phyloP scores from a whole-genome alignment of 2,888 invertebrate genomes.

The Bombylius discolor region DNA sequence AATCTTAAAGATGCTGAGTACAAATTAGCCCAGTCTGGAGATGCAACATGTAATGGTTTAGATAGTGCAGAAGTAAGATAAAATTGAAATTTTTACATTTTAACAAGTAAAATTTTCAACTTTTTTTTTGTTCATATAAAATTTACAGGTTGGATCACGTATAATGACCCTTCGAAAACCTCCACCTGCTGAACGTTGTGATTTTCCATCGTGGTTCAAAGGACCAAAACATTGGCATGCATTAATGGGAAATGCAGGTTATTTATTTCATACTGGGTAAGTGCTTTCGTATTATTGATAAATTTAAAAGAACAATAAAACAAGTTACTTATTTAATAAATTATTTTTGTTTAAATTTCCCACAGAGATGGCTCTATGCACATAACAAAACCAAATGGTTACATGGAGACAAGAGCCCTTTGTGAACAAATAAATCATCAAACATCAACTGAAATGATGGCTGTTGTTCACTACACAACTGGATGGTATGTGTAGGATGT shows the following conservation, averaged over 20 bases:
- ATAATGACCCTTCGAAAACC: conserved; percentile 37
- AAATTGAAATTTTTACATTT: neutral
- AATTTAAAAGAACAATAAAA: too few relatives aligned
- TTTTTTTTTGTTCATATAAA: neutral
- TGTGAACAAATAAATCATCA: conserved; percentile 39
- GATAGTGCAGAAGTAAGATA: conserved; percentile 64
- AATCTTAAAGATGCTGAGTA: conserved; percentile 51
- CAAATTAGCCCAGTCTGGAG: conserved; percentile 79
- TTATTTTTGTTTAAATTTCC: conserved; percentile 12
- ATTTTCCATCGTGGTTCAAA: conserved; percentile 79
- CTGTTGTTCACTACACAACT: conserved; percentile 57
- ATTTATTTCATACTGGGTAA: conserved; percentile 65
- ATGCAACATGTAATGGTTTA: conserved; percentile 85
- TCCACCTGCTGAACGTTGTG: conserved; percentile 45
- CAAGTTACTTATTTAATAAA: neutral
- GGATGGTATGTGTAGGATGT: conserved; percentile 47
- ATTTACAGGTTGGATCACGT: conserved; percentile 33
- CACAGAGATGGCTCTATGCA: conserved; percentile 38
- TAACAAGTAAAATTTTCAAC: neutral
- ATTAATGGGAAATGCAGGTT: conserved; percentile 71
- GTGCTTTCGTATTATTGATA: conserved; percentile 2
- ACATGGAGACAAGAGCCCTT: conserved; percentile 36
- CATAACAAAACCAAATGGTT: conserved; percentile 36
- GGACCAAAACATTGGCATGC: conserved; percentile 80
- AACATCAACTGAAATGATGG: conserved; percentile 43